Evolutionary conservation across 2,888 invertebrate genomes (phyloP), one percentile per base, ranked within the genome.

Genomic region (Chironomus tentans): DNA sequence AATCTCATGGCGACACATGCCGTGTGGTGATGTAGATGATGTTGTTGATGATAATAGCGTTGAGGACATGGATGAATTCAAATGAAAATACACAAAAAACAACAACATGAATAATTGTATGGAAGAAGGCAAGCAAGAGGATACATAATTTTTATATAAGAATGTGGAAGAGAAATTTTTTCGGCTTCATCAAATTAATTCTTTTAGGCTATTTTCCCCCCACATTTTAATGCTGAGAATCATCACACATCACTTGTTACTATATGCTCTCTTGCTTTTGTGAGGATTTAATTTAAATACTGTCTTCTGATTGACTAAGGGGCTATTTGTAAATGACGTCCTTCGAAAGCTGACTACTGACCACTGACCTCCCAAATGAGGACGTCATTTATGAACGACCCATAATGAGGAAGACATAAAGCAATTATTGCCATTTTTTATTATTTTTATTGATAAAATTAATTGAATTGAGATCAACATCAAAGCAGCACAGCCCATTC

Each of bases 1-100:
- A 62, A 62, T 62, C 65, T 65, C 65, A 65, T 65, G 65, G 65
- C 65, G 65, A 65, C 65, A 65, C 65, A 65, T 65, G 22, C 21
- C 65, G 24, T 13, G 18, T 22, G 13, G 65, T 65, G 65, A 21
- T 65, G 65, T 24, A 38, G 18, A 22, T 21, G 62, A 21, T 24
- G 24, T 65, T 21, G 65, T 21, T 65, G 24, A 65, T 65, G 21
- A 56, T 56, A 56, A 56, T 56, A 18, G 56, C 56, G 6, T 18
- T 56, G 18, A 56, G 65, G 24, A 24, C 65, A 65, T 65, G 65
- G 65, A 18, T 65, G 56, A 56, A 56, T 56, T 65, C 18, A 21
- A 65, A 22, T 21, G 24, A 65, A 24, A 13, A 62, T 12, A 22
- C 18, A 65, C n/a, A 22, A 10, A 65, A 1, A 65, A 65, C 13